phyloP scores from a whole-genome alignment of 1,140 invertebrate species.

The Coelopa frigida region DNA sequence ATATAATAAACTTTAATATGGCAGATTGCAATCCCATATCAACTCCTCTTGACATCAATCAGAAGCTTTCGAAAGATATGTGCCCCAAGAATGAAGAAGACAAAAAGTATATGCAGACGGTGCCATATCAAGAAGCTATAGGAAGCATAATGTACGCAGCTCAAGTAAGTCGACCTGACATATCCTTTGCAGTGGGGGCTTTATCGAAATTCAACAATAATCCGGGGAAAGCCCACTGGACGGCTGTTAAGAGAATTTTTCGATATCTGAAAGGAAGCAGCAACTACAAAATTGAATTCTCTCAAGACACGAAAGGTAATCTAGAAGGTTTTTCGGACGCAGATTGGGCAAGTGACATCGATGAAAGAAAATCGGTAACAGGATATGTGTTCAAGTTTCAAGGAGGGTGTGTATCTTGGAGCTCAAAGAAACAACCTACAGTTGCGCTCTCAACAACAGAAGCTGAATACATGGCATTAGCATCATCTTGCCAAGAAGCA shows the following conservation, averaged over 20 bases:
- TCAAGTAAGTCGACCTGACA: conserved; percentile 21
- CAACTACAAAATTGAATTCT: not conserved
- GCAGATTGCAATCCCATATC: conserved; percentile 17
- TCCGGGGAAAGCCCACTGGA: conserved; percentile 5
- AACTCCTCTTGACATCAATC: conserved; percentile 15
- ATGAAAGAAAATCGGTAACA: not conserved
- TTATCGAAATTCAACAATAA: conserved; percentile 4
- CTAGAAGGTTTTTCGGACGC: conserved; percentile 3
- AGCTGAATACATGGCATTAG: conserved; percentile 10
- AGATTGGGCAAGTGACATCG: conserved; percentile 1
- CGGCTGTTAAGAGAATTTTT: conserved; percentile 2
- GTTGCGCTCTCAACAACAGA: conserved; percentile 8
- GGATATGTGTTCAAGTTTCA: conserved; percentile 6
- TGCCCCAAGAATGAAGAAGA: not conserved
- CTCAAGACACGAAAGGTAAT: not conserved
- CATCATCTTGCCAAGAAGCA: conserved; percentile 6
- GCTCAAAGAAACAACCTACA: conserved; percentile 5
- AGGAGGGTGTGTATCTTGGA: conserved; percentile 5
- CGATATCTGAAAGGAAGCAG: conserved; percentile 13
- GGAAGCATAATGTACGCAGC: conserved; percentile 25
- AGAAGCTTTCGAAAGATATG: conserved; percentile 8
- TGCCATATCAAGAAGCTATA: conserved; percentile 29
- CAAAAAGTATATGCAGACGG: too few relatives aligned
- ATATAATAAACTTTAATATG: conserved; percentile 19
- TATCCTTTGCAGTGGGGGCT: conserved; percentile 1